A percentile compares a stretch with the other conserved stretches of the same genome.
These are phyloP conservation scores for Tenthredo distinguenda DNA, from an alignment of 2,888 invertebrate species.

Conservation along the genomic window DNA sequence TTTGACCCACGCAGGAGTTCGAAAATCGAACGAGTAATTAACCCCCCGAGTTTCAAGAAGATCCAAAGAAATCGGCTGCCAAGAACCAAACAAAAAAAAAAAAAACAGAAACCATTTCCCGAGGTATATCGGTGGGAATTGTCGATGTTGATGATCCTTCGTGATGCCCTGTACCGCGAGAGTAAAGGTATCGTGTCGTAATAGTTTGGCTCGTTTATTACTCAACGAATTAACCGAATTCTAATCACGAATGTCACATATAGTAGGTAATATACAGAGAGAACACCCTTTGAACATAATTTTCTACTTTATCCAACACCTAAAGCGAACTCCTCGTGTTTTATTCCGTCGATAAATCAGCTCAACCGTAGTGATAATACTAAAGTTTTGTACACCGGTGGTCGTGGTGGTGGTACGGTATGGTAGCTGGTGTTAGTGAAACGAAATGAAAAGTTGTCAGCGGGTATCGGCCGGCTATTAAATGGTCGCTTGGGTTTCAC, in stretches of 20 bases:
- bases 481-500: slow-evolving; percentile 48
- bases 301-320: slow-evolving; percentile 46
- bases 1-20: not conserved
- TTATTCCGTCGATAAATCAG: slow-evolving; percentile 38
- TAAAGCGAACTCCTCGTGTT: slow-evolving; percentile 26
- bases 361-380: slow-evolving; percentile 24
- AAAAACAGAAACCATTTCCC: not conserved
- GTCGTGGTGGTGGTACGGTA: not conserved
- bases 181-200: not conserved
- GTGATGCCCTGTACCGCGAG: not conserved
- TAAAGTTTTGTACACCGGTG: not conserved
- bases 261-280: not conserved
- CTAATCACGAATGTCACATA: slow-evolving; percentile 34
- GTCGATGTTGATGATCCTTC: not conserved
- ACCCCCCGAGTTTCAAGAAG: not conserved
- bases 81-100: no score
- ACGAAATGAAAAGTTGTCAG: slow-evolving; percentile 53
- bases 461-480: slow-evolving; percentile 37
- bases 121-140: not conserved
- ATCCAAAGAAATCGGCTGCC: not conserved
- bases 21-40: not conserved
- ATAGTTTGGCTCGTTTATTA: slow-evolving; percentile 7
- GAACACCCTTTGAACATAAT: slow-evolving; percentile 38
- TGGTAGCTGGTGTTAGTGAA: not conserved
- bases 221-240: slow-evolving; percentile 31